Evolutionary conservation across 2,113 vertebrate genomes (phyloP).

Genomic region (Labeo catla): DNA sequence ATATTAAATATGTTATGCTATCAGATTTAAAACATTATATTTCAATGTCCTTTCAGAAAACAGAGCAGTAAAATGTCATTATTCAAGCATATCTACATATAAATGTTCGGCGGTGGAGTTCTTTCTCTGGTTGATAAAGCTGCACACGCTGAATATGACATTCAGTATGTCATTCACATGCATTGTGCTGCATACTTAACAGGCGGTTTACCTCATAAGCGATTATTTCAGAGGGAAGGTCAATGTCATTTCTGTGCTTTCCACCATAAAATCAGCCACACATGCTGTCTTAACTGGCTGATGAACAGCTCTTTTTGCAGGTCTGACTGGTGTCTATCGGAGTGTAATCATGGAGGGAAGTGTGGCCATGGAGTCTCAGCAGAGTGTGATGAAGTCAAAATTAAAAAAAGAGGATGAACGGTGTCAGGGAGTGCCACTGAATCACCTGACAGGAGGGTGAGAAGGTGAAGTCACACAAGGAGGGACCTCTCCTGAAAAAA

Average conservation of each 20-base stretch:
- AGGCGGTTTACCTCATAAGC: constrained; percentile 36
- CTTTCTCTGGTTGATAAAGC: constrained; percentile 5
- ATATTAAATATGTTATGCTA: not conserved
- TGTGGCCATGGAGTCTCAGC: constrained; percentile 25
- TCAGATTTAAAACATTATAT: constrained; percentile 5
- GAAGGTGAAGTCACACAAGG: not conserved
- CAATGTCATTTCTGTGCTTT: constrained; percentile 45
- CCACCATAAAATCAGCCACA: constrained; percentile 46
- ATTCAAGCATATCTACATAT: not conserved
- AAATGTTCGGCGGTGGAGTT: not conserved
- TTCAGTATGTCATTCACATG: constrained; percentile 45
- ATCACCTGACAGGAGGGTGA: not conserved
- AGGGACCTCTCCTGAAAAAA: not conserved
- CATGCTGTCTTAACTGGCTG: constrained; percentile 35
- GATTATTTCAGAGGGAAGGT: constrained; percentile 40
- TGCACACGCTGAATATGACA: constrained; percentile 5
- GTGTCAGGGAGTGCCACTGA: not conserved
- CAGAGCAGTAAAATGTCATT: not conserved
- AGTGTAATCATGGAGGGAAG: constrained; percentile 48
- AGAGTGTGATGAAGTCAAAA: constrained; percentile 30
- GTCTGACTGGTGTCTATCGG: constrained; percentile 19
- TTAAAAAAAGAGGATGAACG: constrained; percentile 33
- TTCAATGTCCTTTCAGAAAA: not conserved
- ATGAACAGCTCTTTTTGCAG: constrained; percentile 36
- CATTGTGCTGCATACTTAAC: constrained; percentile 45